These are phyloP conservation scores for Ectropis crepuscularia DNA, from an alignment of 2,888 invertebrate species.

Conservation along the genomic window DNA sequence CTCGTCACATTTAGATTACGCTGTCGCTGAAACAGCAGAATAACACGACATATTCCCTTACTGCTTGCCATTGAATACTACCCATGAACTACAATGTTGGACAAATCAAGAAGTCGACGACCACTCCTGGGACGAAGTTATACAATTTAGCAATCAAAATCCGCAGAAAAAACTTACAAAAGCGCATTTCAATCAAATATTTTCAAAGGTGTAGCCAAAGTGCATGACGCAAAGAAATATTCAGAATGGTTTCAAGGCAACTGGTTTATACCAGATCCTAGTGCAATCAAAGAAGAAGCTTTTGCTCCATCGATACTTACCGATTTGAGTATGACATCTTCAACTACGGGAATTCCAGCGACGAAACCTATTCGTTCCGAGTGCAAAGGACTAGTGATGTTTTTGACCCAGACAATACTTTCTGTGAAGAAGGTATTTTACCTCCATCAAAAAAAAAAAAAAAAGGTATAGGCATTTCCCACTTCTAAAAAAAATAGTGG, in stretches of 20 bases:
- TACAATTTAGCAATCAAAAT: conserved; percentile 23
- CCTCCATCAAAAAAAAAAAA: too few species aligned
- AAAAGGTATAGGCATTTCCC: too few species aligned
- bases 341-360: background rate
- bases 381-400: background rate
- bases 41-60: conserved; percentile 30
- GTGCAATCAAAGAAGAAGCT: conserved; percentile 5
- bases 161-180: conserved; percentile 10
- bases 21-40: conserved; percentile 37
- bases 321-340: background rate
- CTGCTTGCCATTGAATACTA: conserved; percentile 32
- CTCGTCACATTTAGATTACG: conserved; percentile 26
- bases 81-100: conserved; percentile 1
- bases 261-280: conserved; percentile 4
- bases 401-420: too few species aligned
- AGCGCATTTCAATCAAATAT: conserved; percentile 15
- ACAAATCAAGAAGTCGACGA: conserved; percentile 25
- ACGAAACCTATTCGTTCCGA: background rate
- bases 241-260: conserved; percentile 1
- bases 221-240: background rate
- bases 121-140: conserved; percentile 38
- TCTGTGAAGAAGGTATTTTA: too few species aligned
- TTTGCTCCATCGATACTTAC: conserved; percentile 3
- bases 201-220: conserved; percentile 18
- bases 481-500: too few species aligned